Base-by-base conservation (phyloP, 2,797 vertebrate species). In the Sebastes alutus region DNA sequence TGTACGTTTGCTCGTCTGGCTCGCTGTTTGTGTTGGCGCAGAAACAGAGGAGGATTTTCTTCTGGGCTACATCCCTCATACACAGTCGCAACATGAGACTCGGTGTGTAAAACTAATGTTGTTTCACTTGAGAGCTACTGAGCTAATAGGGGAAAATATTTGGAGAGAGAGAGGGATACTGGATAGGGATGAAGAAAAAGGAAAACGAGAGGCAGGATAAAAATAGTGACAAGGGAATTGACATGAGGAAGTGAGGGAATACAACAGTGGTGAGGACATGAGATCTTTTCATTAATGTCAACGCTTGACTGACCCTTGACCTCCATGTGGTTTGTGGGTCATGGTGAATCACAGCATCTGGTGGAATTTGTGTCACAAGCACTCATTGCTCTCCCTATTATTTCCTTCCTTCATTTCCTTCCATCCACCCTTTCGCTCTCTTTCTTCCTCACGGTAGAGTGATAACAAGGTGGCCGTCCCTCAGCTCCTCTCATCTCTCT, bases 1-100 rank as follows among this genome's bases (percentile, higher is more conserved):
- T 81, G 71, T 77, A 14, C 8, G 33, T 86, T 88, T 86, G 83
- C 82, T 90, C 7, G 71, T 83, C 86, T 89, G 82, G 73, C 72
- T 80, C 1, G 63, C 66, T 90, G 75, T 93, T 93, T 91, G 86
- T 59, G 70, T 93, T 92, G 90, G 91, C 76, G 3, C 71, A n/a
- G 81, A 84, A 83, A 86, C 74, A 72, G 55, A 80, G 66, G 68
- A 63, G 64, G 83, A 78, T 81, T 80, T 86, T 75, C 69, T 69
- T 70, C 38, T 54, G 70, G 84, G 69, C 76, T 54, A 1, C 81
- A 80, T 87, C 87, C 79, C 54, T 81, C 84, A 77, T 16, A 65
- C 87, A 89, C 82, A 86, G 65, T 68, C 5, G 18, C 46, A 85
- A 87, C 85, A 85, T 42, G 83, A 89, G 61, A 80, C 54, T 76